phyloP scores from a whole-genome alignment of 2,113 vertebrate species.

The Archocentrus centrarchus region DNA sequence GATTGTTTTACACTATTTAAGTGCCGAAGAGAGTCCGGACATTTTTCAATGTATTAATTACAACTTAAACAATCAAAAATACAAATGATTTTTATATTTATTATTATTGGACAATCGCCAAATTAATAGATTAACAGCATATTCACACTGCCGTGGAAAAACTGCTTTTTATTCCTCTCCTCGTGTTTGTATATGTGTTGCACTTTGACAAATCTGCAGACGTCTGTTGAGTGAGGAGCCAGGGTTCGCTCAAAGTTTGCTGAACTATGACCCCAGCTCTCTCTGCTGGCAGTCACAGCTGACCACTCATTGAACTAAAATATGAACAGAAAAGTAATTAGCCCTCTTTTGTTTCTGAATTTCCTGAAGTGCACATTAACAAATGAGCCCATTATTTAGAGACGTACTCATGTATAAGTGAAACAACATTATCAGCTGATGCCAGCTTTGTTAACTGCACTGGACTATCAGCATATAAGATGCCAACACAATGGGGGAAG shows the following conservation, averaged over 20 bases:
- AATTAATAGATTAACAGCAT: background rate
- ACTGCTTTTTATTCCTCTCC: background rate
- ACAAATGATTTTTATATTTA: background rate
- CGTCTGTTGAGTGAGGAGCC: background rate
- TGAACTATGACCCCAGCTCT: background rate
- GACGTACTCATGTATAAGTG: background rate
- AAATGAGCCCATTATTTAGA: background rate
- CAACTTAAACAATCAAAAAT: background rate
- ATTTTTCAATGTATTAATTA: background rate
- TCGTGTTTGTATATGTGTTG: background rate
- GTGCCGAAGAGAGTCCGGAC: background rate
- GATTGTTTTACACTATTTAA: constrained; percentile 1
- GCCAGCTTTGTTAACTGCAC: too few species aligned
- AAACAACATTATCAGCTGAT: background rate
- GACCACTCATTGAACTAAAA: background rate
- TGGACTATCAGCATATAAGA: too few species aligned
- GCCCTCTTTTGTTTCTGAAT: background rate
- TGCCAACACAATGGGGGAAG: too few species aligned
- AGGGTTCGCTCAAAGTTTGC: background rate
- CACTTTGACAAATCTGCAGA: background rate
- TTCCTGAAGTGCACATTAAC: background rate
- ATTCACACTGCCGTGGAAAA: background rate
- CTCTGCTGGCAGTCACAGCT: background rate
- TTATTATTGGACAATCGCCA: background rate
- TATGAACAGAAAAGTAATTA: background rate